phyloP scores from a whole-genome alignment of 2,113 vertebrate genomes.

The Uria aalge region DNA sequence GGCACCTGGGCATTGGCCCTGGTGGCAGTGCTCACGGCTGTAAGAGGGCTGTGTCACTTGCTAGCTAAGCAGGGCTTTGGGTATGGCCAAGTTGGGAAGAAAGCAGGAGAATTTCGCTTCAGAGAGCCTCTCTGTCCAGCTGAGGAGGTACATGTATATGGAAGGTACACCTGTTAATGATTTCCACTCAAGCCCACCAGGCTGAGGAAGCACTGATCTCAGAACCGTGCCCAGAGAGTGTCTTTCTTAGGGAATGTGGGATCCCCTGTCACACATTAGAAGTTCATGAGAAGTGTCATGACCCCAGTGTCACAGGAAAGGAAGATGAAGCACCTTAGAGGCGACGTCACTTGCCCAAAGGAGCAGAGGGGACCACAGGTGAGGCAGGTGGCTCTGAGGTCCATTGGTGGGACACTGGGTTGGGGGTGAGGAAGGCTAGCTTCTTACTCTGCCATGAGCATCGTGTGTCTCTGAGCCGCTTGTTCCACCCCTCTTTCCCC shows the following conservation, averaged over 20 bases:
- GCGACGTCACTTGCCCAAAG: accelerated
- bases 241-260: background rate
- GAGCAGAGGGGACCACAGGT: background rate
- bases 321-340: background rate
- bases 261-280: background rate
- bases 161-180: background rate
- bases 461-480: background rate
- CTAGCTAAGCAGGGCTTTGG: background rate
- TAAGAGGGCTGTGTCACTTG: background rate
- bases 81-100: background rate
- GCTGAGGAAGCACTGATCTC: background rate
- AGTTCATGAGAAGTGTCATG: background rate
- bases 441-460: background rate
- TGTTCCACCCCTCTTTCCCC: background rate
- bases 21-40: background rate
- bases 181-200: background rate
- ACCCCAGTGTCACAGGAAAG: background rate
- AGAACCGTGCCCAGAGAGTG: background rate
- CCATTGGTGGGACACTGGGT: background rate
- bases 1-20: background rate
- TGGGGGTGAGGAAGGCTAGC: background rate
- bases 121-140: background rate
- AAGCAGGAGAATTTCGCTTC: background rate
- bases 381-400: background rate
- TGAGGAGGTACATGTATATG: background rate